These are phyloP conservation scores for Caenorhabditis remanei DNA, from an alignment of 1,140 invertebrate genomes.

Conservation along the genomic window DNA sequence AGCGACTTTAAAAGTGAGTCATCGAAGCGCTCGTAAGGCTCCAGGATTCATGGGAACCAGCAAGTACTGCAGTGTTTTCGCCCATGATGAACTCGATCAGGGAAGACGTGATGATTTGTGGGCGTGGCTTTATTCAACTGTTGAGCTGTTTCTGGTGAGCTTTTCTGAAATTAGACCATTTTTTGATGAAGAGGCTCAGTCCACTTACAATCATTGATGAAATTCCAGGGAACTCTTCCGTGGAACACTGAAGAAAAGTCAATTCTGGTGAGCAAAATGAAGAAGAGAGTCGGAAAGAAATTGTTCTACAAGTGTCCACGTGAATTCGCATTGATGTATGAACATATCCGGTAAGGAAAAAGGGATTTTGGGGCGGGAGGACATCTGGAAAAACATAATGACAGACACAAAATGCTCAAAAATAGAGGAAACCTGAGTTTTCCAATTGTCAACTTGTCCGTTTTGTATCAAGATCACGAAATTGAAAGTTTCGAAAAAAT, in stretches of 20 bases:
- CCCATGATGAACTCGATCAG: slow-evolving; percentile 57
- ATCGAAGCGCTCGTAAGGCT: slow-evolving; percentile 57
- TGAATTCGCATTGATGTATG: slow-evolving; percentile 58
- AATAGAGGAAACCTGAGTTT: no score
- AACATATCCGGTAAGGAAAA: slow-evolving; percentile 51
- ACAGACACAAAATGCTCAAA: no score
- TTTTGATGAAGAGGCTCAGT: background rate
- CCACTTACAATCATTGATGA: background rate
- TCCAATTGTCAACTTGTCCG: no score
- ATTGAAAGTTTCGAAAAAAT: no score
- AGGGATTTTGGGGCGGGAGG: background rate
- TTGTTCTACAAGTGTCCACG: slow-evolving; percentile 57
- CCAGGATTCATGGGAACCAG: slow-evolving; percentile 60
- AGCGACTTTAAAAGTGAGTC: slow-evolving; percentile 1
- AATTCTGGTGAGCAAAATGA: slow-evolving; percentile 29
- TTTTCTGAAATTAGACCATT: no score
- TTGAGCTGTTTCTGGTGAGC: slow-evolving; percentile 58
- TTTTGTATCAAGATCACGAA: no score
- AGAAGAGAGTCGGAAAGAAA: slow-evolving; percentile 8
- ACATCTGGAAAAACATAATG: no score
- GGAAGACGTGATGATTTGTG: slow-evolving; percentile 65
- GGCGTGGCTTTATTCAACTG: slow-evolving; percentile 63
- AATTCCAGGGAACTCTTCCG: slow-evolving; percentile 35
- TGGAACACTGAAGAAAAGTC: slow-evolving; percentile 6
- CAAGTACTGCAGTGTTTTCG: slow-evolving; percentile 61